Percentiles rank a stretch among this genome's conserved stretches.
phyloP scores from a whole-genome alignment of 2,888 invertebrate species.

The Danaus chrysippus region DNA sequence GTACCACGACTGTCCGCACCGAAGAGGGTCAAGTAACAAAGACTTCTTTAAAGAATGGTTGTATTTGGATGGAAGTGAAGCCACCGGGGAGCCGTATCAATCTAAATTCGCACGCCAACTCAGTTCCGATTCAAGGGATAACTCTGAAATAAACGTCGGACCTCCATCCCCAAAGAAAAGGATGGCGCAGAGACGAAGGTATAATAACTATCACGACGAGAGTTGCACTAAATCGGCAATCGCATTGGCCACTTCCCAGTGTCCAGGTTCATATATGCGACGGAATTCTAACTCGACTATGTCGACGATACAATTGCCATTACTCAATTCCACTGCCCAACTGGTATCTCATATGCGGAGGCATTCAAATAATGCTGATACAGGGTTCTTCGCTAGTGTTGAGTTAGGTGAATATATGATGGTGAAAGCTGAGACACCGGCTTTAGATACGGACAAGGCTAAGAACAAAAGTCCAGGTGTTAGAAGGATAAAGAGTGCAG shows the following conservation, averaged over 20 bases:
- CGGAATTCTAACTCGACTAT: slow-evolving; percentile 81
- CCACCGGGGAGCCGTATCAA: slow-evolving; percentile 68
- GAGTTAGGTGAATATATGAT: slow-evolving; percentile 76
- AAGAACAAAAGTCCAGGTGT: slow-evolving; percentile 82
- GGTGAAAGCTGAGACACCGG: slow-evolving; percentile 73
- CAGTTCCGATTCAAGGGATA: slow-evolving; percentile 75
- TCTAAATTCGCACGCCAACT: slow-evolving; percentile 76
- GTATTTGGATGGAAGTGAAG: slow-evolving; percentile 64
- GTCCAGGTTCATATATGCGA: slow-evolving; percentile 67
- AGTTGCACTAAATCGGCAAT: slow-evolving; percentile 73
- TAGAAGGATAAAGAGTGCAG: slow-evolving; percentile 84
- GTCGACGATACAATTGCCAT: slow-evolving; percentile 80
- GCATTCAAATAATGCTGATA: slow-evolving; percentile 81
- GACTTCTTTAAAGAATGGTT: slow-evolving; percentile 74
- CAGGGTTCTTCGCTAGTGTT: slow-evolving; percentile 77
- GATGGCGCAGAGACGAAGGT: slow-evolving; percentile 61
- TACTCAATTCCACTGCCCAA: slow-evolving; percentile 71
- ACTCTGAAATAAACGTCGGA: slow-evolving; percentile 70
- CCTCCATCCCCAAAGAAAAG: slow-evolving; percentile 71
- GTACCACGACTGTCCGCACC: slow-evolving; percentile 64
- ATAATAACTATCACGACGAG: slow-evolving; percentile 68
- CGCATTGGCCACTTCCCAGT: slow-evolving; percentile 67
- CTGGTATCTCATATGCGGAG: slow-evolving; percentile 76
- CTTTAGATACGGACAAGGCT: slow-evolving; percentile 59
- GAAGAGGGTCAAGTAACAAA: slow-evolving; percentile 58